These are phyloP conservation scores for Nymphalis polychloros DNA, from an alignment of 2,888 invertebrate genomes.

Conservation along the genomic window DNA sequence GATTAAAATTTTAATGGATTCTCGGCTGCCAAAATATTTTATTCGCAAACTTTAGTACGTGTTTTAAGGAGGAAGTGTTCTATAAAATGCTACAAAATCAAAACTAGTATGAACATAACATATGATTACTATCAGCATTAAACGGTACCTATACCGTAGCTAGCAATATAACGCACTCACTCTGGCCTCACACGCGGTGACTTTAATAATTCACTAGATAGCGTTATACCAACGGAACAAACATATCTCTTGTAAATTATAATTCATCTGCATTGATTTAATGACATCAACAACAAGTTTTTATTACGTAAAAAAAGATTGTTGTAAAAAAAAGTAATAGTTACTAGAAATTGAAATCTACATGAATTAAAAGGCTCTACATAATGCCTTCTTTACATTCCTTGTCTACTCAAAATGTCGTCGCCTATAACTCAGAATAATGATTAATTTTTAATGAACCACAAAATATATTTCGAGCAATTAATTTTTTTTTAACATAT, in stretches of 20 bases:
- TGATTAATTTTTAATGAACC: too few species aligned
- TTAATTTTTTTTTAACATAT: background rate
- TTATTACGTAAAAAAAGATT: too few species aligned
- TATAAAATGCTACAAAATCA: background rate
- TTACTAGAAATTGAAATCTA: background rate
- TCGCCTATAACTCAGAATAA: too few species aligned
- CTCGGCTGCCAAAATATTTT: constrained; percentile 1
- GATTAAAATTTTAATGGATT: constrained; percentile 20
- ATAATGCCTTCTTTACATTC: too few species aligned
- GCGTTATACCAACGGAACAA: constrained; percentile 9
- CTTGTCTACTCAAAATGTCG: too few species aligned
- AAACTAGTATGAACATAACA: too few species aligned
- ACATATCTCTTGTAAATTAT: background rate
- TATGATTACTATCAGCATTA: background rate
- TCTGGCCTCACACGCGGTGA: background rate
- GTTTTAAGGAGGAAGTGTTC: background rate
- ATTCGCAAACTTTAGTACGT: background rate
- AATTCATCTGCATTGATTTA: background rate
- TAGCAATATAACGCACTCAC: background rate
- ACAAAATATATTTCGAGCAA: too few species aligned
- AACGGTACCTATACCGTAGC: constrained; percentile 11
- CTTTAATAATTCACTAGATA: constrained; percentile 5
- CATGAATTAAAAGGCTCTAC: background rate
- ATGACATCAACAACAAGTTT: too few species aligned
- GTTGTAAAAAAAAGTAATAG: too few species aligned